Evolutionary conservation across 2,888 invertebrate genomes (phyloP), one percentile per base, ranked within the genome.

Genomic region (Choreutis nemorana): DNA sequence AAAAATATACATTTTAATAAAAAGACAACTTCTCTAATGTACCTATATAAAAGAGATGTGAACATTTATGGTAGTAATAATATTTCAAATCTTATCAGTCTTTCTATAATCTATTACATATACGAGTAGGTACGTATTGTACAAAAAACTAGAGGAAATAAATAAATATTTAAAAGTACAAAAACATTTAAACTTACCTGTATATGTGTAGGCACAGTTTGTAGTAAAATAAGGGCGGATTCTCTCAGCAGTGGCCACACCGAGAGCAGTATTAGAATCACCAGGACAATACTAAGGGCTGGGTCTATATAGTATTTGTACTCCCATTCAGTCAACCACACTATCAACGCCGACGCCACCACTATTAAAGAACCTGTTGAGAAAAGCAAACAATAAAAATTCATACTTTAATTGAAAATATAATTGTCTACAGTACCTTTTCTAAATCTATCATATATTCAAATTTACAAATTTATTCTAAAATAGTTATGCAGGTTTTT

Each of bases 201-300:
- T 55, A 98, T 95, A 67, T 97, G 97, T 9, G 95, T 95, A 28
- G 99, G 99, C 34, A 97, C 97, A n/a, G 97, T 97, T 78, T 99
- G 98, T 27, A 99, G 81, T 35, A 98, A 78, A 54, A 98, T 97
- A 39, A 96, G 81, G 3, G 97, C 96, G 0, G 97, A 97, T 66
- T 97, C 97, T 47, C 92, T 86, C 28, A 98, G 77, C 40, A 96
- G 72, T 4, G 95, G 95, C 94, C 94, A 94, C 9, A 94, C 94
- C 0, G 94, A 94, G 39, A 87, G 86, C 39, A 94, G 72, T 42
- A 96, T 96, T 24, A 96, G 81, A 18, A 89, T 67, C 6, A 97
- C 96, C 54, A 98, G 83, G 21, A 95, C 77, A 53, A 97, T 86
- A 57, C 95, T 95, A 36, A 98, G 83, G 13, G 91, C 90, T 1